Conservation (phyloP, 2,797 vertebrate genomes). For the Protosalanx chinensis region DNA sequence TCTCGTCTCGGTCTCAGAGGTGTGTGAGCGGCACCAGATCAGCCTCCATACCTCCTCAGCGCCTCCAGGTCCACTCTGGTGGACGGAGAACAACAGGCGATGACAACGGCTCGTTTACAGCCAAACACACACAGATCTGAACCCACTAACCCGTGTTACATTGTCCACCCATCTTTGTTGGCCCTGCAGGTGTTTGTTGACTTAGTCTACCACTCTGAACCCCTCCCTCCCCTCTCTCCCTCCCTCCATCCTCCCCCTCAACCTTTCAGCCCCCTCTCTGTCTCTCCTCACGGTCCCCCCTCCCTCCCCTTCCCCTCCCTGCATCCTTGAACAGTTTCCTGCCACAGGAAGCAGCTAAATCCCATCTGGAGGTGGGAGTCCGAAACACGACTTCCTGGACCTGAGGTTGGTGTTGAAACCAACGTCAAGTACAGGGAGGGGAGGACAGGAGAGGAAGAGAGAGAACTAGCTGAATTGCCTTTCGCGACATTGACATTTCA, state of each 20-base stretch:
- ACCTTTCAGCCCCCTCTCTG: constrained; percentile 25
- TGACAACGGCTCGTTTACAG: constrained; percentile 26
- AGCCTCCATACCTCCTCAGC: not conserved
- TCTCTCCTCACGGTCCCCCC: constrained; percentile 17
- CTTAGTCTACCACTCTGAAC: constrained; percentile 30
- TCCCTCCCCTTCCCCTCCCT: constrained; percentile 35
- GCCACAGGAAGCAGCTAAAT: constrained; percentile 57
- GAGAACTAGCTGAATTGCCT: not conserved
- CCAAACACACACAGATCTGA: constrained; percentile 30
- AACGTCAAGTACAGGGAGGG: not conserved
- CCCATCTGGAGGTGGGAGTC: constrained; percentile 46
- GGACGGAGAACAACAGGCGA: constrained; percentile 36
- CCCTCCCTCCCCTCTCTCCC: constrained; percentile 10
- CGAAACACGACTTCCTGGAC: constrained; percentile 58
- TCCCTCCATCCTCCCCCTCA: constrained; percentile 9
- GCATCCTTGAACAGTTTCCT: constrained; percentile 61
- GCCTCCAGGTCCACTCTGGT: constrained; percentile 19
- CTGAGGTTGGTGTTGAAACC: not conserved
- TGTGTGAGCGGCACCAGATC: not conserved
- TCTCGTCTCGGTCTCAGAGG: not conserved
- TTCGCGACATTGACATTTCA: not conserved
- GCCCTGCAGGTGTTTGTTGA: constrained; percentile 36
- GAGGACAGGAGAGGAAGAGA: not conserved
- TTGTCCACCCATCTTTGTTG: constrained; percentile 33
- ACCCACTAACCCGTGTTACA: constrained; percentile 39